Percentiles rank a stretch among this genome's conserved stretches.
phyloP scores from a whole-genome alignment of 2,888 invertebrate species.

The Nipponacmea schrenckii region DNA sequence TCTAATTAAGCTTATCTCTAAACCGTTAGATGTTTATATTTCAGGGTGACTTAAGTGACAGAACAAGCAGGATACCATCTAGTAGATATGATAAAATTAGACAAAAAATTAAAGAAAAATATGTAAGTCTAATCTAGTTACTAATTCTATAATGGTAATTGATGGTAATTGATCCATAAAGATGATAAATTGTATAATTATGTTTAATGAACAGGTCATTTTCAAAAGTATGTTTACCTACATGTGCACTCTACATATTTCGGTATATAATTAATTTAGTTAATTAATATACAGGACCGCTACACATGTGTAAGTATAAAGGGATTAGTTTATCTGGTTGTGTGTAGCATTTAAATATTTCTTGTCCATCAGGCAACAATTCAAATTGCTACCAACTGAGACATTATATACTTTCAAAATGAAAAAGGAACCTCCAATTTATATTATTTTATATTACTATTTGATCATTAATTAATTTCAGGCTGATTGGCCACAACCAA shows the following conservation, averaged over 20 bases:
- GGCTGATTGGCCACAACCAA: slow-evolving; percentile 74
- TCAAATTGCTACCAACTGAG: too few relatives aligned
- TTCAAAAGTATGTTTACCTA: neutral
- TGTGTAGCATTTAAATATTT: too few relatives aligned
- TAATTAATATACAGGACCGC: too few relatives aligned
- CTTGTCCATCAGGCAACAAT: too few relatives aligned
- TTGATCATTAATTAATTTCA: slow-evolving; percentile 36
- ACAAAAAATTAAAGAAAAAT: slow-evolving; percentile 82
- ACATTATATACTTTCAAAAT: too few relatives aligned
- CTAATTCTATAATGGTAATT: neutral
- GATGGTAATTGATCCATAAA: neutral
- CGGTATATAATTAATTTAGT: too few relatives aligned
- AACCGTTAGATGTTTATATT: slow-evolving; percentile 19
- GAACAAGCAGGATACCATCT: slow-evolving; percentile 76
- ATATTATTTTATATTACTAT: too few relatives aligned
- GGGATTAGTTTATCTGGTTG: too few relatives aligned
- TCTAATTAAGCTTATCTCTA: too few relatives aligned
- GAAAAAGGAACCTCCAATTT: too few relatives aligned
- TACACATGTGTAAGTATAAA: too few relatives aligned
- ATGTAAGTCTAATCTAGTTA: slow-evolving; percentile 65
- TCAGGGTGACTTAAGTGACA: slow-evolving; percentile 69
- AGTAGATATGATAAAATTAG: slow-evolving; percentile 87
- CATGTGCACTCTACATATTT: too few relatives aligned
- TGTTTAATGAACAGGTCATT: neutral
- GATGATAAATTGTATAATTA: neutral